Base-by-base conservation (phyloP, 2,888 invertebrate species). In the Aporophyla nigra region DNA sequence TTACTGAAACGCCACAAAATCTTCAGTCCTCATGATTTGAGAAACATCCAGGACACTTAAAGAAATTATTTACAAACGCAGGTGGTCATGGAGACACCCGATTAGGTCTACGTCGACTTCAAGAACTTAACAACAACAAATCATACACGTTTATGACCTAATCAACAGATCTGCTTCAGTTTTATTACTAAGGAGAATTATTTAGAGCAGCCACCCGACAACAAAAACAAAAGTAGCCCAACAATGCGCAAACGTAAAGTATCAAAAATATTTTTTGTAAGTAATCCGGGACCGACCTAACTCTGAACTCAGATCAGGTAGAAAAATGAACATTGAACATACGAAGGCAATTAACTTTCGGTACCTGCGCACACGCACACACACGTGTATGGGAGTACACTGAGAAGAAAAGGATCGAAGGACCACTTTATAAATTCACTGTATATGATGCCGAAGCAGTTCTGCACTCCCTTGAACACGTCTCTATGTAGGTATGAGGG, bases 281-380 rank as follows among this genome's bases (percentile, higher is more conserved):
- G 80, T 84, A 87, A 86, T 85, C 87, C 80, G 74, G 86, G 85
- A 61, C 89, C 90, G 81, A 83, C 86, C 89, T 90, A 89, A 90
- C 90, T 92, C 90, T 84, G 86, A 80, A 85, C 86, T 84, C 90
- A 90, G 80, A 88, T 87, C 96, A 96, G 96, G 96, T 95, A 96
- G 94, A 94, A 91, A 88, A 90, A 93, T 93, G 93, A 94, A 92
- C 93, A 95, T 94, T 95, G 95, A 94, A 95, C 95, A 96, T 95
- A 96, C 95, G 94, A 95, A 94, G 94, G 95, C 96, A 96, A 96
- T 96, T 96, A 96, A 95, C 95, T 93, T 94, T 93, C 90, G 93
- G 93, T 96, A 96, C 96, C 96, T 96, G 96, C 94, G 92, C 84
- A 65, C 77, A 90, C 92, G 89, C 90, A 86, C 91, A 92, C 93